Conservation (phyloP, 2,888 invertebrate species). For the Polyommatus icarus region DNA sequence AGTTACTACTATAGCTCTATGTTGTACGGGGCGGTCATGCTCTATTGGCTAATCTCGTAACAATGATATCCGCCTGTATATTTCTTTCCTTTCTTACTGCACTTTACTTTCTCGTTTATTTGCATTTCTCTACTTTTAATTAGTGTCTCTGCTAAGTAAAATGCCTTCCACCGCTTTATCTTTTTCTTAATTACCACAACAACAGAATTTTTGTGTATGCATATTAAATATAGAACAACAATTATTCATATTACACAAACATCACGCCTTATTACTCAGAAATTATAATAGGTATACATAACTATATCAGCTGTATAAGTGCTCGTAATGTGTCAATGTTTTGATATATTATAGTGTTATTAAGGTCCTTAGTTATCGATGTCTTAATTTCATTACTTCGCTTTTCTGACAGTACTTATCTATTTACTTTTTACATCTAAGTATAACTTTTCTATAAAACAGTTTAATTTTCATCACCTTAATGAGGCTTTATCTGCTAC, state of each 20-base stretch:
- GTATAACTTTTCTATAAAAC: neutral
- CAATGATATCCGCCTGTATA: constrained; percentile 50
- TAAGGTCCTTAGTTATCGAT: neutral
- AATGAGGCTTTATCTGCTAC: neutral
- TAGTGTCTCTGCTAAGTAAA: neutral
- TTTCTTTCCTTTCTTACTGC: constrained; percentile 52
- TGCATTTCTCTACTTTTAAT: constrained; percentile 6
- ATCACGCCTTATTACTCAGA: neutral
- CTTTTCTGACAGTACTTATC: neutral
- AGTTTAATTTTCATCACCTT: neutral
- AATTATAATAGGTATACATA: neutral
- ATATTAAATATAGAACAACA: neutral
- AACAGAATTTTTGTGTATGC: constrained; percentile 1
- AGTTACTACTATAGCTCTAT: neutral
- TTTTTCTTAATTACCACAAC: neutral
- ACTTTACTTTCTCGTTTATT: constrained; percentile 28
- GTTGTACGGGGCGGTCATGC: constrained; percentile 52
- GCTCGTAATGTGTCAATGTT: neutral
- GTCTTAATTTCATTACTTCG: neutral
- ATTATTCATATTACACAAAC: neutral
- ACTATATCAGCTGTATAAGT: neutral
- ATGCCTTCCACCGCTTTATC: neutral
- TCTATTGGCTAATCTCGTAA: constrained; percentile 62
- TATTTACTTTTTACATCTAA: neutral
- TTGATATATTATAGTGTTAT: neutral